A percentile compares a stretch with the other conserved stretches of the same genome.
Conservation (phyloP, 2,113 vertebrate species). For the Rutilus rutilus region DNA sequence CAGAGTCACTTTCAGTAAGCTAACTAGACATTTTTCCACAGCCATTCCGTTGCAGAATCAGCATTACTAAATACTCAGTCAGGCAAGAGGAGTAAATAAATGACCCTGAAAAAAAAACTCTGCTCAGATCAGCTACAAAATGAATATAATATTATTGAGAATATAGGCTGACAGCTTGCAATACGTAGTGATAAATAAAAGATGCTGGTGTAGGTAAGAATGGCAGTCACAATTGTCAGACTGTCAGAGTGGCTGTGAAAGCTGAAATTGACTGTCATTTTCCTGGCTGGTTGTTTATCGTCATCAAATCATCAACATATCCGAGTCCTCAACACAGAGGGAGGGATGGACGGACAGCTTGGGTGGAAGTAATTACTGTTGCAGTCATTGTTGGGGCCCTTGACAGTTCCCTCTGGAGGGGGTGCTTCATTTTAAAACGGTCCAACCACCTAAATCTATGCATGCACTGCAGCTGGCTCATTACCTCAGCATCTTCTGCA, state of each 20-base stretch:
- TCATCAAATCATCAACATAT: conserved; percentile 1
- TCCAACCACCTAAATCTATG: conserved; percentile 68
- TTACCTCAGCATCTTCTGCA: conserved; percentile 63
- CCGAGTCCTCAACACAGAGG: not conserved
- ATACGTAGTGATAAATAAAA: conserved; percentile 26
- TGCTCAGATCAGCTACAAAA: conserved; percentile 10
- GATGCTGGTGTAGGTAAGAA: conserved; percentile 10
- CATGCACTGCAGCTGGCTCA: conserved; percentile 32
- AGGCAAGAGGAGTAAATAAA: not conserved
- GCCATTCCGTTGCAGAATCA: not conserved
- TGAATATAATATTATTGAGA: conserved; percentile 1
- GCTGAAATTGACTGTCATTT: not conserved
- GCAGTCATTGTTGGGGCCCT: conserved; percentile 63
- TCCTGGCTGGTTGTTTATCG: conserved; percentile 19
- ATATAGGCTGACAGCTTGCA: not conserved
- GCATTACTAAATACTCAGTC: conserved; percentile 26
- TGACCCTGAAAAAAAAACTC: not conserved
- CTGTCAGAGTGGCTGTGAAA: conserved; percentile 24
- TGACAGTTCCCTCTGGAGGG: conserved; percentile 67
- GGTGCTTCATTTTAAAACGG: conserved; percentile 64
- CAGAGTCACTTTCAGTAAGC: conserved; percentile 12
- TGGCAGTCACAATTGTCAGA: not conserved
- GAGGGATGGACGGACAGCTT: conserved; percentile 45
- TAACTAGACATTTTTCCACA: conserved; percentile 3
- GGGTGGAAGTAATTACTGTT: conserved; percentile 56